A percentile compares a stretch with the other conserved stretches of the same genome.
phyloP scores from a whole-genome alignment of 2,888 invertebrate species.

The Malachius bipustulatus region DNA sequence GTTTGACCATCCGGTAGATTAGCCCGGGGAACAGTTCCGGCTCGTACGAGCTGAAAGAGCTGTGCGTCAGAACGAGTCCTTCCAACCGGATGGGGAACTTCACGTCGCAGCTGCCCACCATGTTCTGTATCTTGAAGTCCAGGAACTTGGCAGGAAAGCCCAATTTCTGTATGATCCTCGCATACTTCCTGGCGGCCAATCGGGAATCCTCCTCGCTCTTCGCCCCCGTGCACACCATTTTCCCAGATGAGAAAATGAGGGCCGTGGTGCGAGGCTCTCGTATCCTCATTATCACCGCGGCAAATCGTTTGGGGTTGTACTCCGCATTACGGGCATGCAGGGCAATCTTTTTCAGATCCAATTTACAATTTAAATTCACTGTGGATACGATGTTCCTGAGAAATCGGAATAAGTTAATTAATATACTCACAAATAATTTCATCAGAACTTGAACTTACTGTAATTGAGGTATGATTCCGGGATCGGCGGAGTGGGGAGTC shows the following conservation, averaged over 20 bases:
- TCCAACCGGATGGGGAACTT: conserved; percentile 64
- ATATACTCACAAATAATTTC: neutral
- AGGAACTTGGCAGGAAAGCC: conserved; percentile 66
- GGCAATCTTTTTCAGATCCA: conserved; percentile 94
- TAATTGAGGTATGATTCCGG: conserved; percentile 84
- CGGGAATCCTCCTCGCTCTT: conserved; percentile 72
- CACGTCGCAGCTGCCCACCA: conserved; percentile 80
- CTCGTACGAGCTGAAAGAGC: conserved; percentile 67
- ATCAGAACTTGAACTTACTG: too few relatives aligned
- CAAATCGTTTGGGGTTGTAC: conserved; percentile 98
- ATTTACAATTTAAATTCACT: conserved; percentile 87
- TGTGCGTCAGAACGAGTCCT: conserved; percentile 65
- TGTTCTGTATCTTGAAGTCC: conserved; percentile 75
- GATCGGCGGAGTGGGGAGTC: conserved; percentile 87
- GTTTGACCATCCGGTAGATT: conserved; percentile 73
- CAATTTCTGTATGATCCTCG: conserved; percentile 68
- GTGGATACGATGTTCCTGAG: conserved; percentile 95
- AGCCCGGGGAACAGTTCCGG: conserved; percentile 76
- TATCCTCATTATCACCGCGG: conserved; percentile 96
- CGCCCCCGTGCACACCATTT: conserved; percentile 81
- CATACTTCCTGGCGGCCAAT: conserved; percentile 69
- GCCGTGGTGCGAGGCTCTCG: conserved; percentile 80
- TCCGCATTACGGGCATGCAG: conserved; percentile 97
- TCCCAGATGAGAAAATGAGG: conserved; percentile 71
- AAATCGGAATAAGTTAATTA: conserved; percentile 5